Conservation (phyloP, 2,113 vertebrate genomes). For the Sphaerodactylus townsendi region DNA sequence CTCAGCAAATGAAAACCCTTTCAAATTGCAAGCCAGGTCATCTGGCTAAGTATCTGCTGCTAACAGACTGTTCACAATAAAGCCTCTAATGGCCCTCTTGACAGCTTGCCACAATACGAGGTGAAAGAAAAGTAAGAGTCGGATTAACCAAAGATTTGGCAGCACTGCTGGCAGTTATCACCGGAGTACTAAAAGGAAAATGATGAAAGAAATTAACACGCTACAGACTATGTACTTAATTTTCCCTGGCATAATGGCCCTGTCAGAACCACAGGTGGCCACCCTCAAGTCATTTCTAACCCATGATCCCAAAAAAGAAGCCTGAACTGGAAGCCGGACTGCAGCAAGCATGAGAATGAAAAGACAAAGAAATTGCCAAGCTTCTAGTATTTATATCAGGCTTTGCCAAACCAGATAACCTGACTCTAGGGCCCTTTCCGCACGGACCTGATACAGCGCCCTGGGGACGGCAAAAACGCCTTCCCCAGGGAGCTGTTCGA, state of each 20-base stretch:
- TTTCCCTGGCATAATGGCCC: not conserved
- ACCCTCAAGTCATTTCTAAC: not conserved
- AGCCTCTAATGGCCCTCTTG: not conserved
- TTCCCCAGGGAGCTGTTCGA: too few relatives aligned
- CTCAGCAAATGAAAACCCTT: not conserved
- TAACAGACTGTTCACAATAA: not conserved
- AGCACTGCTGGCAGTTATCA: not conserved
- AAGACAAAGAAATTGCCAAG: not conserved
- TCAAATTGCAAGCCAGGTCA: conserved; percentile 1
- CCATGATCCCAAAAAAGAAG: not conserved
- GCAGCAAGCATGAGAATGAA: not conserved
- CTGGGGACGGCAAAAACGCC: too few relatives aligned
- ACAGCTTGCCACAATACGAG: conserved; percentile 21
- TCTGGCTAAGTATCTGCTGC: not conserved
- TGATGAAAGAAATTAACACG: not conserved
- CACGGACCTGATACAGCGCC: too few relatives aligned
- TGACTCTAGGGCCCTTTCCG: too few relatives aligned
- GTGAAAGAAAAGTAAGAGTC: conserved; percentile 20
- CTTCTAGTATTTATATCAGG: not conserved
- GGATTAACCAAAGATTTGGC: conserved; percentile 7
- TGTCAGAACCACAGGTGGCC: not conserved
- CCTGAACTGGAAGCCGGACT: not conserved
- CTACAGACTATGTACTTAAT: not conserved
- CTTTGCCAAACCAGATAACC: not conserved
- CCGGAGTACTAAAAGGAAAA: not conserved